Base-by-base conservation (phyloP, 2,888 invertebrate species). In the Diaphora mendica region DNA sequence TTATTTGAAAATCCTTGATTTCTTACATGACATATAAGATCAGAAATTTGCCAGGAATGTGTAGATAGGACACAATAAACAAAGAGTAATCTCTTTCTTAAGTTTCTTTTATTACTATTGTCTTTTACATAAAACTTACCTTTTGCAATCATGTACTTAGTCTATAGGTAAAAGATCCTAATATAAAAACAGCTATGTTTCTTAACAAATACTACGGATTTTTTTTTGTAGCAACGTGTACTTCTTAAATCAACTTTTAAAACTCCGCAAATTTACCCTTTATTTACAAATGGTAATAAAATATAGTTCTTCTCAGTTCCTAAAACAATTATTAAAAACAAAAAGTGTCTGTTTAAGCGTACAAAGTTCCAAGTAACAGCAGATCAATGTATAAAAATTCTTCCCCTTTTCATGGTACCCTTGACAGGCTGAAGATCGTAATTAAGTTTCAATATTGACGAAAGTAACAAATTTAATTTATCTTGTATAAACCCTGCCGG, bases 391-490 rank as follows among this genome's bases (percentile, higher is more conserved):
- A 26, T 17, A 30, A 17, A 62, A 62, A 62, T 62, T 62, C 26
- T 26, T 30, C 17, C 30, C 17, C 26, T 1, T 62, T 62, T 62
- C 30, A 62, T 30, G 9, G 62, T 30, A 26, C 62, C 62, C 30
- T 62, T 30, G 62, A 62, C 30, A 26, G 30, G 8, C 62, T 62
- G 30, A 17, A 62, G 62, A 30, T 30, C 30, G 30, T 62, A 62
- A 62, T 62, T 62, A 30, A 30, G 62, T 62, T 62, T 62, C 23
- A 44, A 48, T 15, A 33, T 64, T 64, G 70, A 48, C 33, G 44
- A 67, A 67, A 67, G 30, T 48, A 67, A 67, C 30, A 44, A 67
- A 48, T 67, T 67, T 30, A 44, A 67, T 67, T 44, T 51, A 30
- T 68, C 33, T 62, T 62, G 30, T 8, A 62, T 62, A 62, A 26